A percentile compares a stretch with the other conserved stretches of the same genome.
These are phyloP conservation scores for silkworm (Bombyx mori) DNA, from an alignment of 1,140 invertebrate species.

Conservation along the genomic window ASM3026992v2 NC_085111.1:14468501-14469000, in stretches of 20 bases:
- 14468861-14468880: background rate
- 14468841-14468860: background rate
- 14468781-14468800: constrained; percentile 51
- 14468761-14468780: constrained; percentile 58
- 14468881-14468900: no score
- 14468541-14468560: constrained; percentile 17
- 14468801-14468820: constrained; percentile 61
- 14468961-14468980: no score
- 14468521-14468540: constrained; percentile 27
- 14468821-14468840: constrained; percentile 60
- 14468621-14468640: constrained; percentile 44
- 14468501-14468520: constrained; percentile 35
- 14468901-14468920: no score
- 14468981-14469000: no score
- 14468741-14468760: constrained; percentile 55
- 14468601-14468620: constrained; percentile 36
- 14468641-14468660: constrained; percentile 46
- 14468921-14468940: no score
- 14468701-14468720: constrained; percentile 44
- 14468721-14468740: constrained; percentile 59
- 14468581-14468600: constrained; percentile 28
- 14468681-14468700: constrained; percentile 32
- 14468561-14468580: constrained; percentile 48
- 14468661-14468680: constrained; percentile 59
- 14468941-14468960: no score